Evolutionary conservation across 2,888 invertebrate species (phyloP).

Genomic region (Drosophila greeni): DNA sequence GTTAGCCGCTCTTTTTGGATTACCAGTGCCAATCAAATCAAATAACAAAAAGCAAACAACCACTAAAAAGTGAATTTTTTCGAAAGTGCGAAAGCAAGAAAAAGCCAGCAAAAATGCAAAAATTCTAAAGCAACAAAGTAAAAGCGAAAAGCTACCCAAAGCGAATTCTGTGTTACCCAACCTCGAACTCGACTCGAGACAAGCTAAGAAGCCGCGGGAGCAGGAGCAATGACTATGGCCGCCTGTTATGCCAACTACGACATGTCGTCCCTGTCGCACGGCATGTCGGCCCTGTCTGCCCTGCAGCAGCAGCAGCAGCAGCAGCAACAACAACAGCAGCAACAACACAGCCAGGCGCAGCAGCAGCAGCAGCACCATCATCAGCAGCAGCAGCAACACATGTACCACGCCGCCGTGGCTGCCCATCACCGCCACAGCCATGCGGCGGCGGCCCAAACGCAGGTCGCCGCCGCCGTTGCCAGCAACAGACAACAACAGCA

Average conservation of each 20-base stretch:
- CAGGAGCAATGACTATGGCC: slow-evolving; percentile 77
- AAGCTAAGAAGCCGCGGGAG: slow-evolving; percentile 11
- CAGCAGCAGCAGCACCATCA: slow-evolving; percentile 56
- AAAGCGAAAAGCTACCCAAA: slow-evolving; percentile 32
- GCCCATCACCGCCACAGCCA: slow-evolving; percentile 61
- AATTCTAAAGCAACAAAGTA: slow-evolving; percentile 27
- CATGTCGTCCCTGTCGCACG: slow-evolving; percentile 77
- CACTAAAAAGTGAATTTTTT: slow-evolving; percentile 51
- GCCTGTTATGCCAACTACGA: slow-evolving; percentile 79
- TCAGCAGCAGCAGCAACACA: slow-evolving; percentile 54
- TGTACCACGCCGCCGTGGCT: slow-evolving; percentile 63
- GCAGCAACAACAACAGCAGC: slow-evolving; percentile 50
- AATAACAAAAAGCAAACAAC: slow-evolving; percentile 23
- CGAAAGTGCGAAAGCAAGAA: slow-evolving; percentile 34
- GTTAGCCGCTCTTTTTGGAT: slow-evolving; percentile 73
- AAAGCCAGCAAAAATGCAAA: slow-evolving; percentile 36
- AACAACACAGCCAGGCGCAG: slow-evolving; percentile 45
- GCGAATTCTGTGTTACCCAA: slow-evolving; percentile 38
- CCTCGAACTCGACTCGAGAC: slow-evolving; percentile 16
- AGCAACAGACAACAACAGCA: slow-evolving; percentile 53
- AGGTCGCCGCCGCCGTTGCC: slow-evolving; percentile 56
- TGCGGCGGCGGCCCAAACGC: slow-evolving; percentile 54
- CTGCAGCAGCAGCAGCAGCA: slow-evolving; percentile 64
- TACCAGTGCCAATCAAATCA: slow-evolving; percentile 76
- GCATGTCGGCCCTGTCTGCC: slow-evolving; percentile 67